Base-by-base conservation (phyloP, 2,888 invertebrate species). In the Sympetrum striolatum region DNA sequence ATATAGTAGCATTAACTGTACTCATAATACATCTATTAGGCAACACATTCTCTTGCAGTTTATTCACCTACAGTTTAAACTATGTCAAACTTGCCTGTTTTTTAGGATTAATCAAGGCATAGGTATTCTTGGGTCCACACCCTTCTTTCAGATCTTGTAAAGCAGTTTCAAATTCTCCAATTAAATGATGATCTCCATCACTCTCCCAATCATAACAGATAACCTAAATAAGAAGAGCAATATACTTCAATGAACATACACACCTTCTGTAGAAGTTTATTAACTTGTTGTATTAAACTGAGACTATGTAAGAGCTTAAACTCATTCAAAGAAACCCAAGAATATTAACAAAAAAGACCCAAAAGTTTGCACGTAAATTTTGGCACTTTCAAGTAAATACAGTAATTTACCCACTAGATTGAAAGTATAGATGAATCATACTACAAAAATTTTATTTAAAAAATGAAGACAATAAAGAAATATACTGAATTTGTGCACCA, bases 121-220 rank as follows among this genome's bases (percentile, higher is more conserved):
- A 94, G 44, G 91, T 91, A 91, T 93, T 94, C 37, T 91, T 91
- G 5, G 92, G 91, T 48, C 93, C 92, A 79, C 93, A 92, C 0
- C 93, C 94, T 91, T 92, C 92, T 0, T 93, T 92, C 2, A 95
- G 92, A 91, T 94, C 93, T 90, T 93, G 93, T 14, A 94, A 91
- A 25, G 93, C 94, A 2, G 94, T 93, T 90, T 92, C 93, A 91
- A 94, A 94, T 90, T 93, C 93, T 80, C 95, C 95, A 92, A 95
- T 95, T 82, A 94, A 93, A 91, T 94, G 94, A 92, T 94, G 93
- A 90, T 92, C 93, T 79, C 95, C 94, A 93, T 93, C 94, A 79
- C 93, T 93, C 92, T 95, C 94, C 94, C 95, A 94, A 92, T 95
- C 95, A 92, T 93, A 95, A 92, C 95, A 95, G 91, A 94, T 94